Conservation (phyloP, 1,140 invertebrate species). For the Neodiprion virginianus region DNA sequence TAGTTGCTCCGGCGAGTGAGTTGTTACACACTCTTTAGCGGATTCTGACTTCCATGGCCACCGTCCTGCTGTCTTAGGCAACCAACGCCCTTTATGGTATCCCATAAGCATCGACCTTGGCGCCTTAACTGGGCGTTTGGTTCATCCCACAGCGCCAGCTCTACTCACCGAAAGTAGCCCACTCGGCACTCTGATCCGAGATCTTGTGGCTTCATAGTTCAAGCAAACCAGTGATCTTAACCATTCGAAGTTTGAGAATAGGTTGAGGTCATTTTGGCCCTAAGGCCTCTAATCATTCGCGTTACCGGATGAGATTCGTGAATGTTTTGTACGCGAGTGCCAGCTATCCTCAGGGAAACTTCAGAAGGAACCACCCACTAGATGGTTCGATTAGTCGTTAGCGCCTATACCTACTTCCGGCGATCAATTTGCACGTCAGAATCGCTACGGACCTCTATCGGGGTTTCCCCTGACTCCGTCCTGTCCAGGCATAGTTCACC, state of each 20-base stretch:
- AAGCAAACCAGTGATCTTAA: conserved; percentile 78
- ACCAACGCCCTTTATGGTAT: conserved; percentile 89
- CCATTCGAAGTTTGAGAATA: conserved; percentile 92
- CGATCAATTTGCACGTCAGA: conserved; percentile 94
- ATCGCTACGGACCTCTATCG: conserved; percentile 60
- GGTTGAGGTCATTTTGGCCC: conserved; percentile 80
- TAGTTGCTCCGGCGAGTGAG: conserved; percentile 76
- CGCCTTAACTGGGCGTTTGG: conserved; percentile 78
- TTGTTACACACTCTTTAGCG: conserved; percentile 67
- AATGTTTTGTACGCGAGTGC: conserved; percentile 65
- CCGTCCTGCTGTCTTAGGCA: conserved; percentile 63
- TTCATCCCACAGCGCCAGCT: conserved; percentile 87
- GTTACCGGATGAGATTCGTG: conserved; percentile 76
- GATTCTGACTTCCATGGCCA: no score
- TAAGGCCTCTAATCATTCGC: conserved; percentile 88
- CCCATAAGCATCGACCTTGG: conserved; percentile 74
- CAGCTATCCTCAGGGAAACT: conserved; percentile 90
- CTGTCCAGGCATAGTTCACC: conserved; percentile 68
- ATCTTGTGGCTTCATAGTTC: conserved; percentile 63
- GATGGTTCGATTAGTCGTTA: no score
- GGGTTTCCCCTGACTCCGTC: no score
- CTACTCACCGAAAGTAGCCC: conserved; percentile 75
- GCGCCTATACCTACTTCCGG: conserved; percentile 89
- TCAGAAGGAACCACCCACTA: conserved; percentile 50
- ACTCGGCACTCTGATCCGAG: no score